Base-by-base conservation (phyloP, 1,140 invertebrate species). In the Drosophila sulfurigaster region DNA sequence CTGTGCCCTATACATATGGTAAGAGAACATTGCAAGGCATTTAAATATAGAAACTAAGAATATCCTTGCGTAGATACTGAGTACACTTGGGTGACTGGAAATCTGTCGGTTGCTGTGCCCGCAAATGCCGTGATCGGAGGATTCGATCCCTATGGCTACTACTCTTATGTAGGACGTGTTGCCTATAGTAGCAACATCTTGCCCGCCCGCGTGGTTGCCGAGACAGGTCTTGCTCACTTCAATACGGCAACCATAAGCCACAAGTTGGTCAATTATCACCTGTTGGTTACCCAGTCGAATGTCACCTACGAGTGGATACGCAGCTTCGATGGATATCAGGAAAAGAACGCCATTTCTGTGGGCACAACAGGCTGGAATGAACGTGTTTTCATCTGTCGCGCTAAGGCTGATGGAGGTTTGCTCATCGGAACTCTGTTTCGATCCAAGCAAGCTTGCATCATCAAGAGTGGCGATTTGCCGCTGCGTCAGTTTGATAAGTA, bases 331-430 rank as follows among this genome's bases (percentile, higher is more conserved):
- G 74, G 69, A 3, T 41, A 32, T n/a, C 28, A 48, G 25, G 74
- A 66, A 30, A 20, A 30, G 15, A 43, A 16, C 1, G 60, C 74
- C 41, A 25, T 76, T 6, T 20, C 62, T 13, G 74, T 76, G 28
- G 74, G 74, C 16, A 76, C 74, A 1, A 59, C 60, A 1, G 20
- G 51, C 32, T 65, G 46, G 48, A 52, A 72, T 28, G 68, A 76
- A 6, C 69, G 57, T n/a, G 69, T 76, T 15, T 76, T 32, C 20
- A 71, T 72, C 30, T 76, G 74, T 43, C 74, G 74, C 5, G 20
- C 62, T 15, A 52, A 48, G 30, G 10, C 30, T 5, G 69, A 76
- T 49, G 56, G 57, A 1, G 68, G 68, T 16, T n/a, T 76, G 30
- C 28, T 76, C 1, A 35, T 66, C 1, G 74, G 68, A 7, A 65